A percentile compares a stretch with the other conserved stretches of the same genome.
These are phyloP conservation scores for Epizoanthus stellaris DNA, from an alignment of 92 coral and sea anemone species.

Conservation along the genomic window DNA sequence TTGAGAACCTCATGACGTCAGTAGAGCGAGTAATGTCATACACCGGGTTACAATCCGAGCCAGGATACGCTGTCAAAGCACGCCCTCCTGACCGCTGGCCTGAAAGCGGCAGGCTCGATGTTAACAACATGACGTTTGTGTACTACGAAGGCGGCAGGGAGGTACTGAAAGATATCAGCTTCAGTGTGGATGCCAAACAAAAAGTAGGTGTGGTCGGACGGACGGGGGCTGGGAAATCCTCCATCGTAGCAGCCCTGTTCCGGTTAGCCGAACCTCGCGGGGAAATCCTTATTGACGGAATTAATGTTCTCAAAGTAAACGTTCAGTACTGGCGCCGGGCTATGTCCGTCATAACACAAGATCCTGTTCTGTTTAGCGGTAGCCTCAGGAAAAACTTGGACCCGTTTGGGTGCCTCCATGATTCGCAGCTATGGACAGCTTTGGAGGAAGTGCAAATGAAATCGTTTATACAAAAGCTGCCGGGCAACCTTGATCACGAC, in stretches of 20 bases:
- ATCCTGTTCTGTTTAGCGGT: conserved; percentile 20
- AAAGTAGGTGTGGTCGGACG: conserved; percentile 16
- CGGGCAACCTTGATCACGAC: neutral
- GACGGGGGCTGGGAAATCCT: conserved; percentile 14
- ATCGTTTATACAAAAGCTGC: neutral
- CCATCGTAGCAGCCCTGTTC: neutral
- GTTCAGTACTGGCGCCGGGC: neutral
- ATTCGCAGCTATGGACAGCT: neutral
- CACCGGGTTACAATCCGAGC: neutral
- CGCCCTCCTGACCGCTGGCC: conserved; percentile 6
- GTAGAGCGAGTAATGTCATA: conserved; percentile 1
- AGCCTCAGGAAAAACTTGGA: conserved; percentile 2
- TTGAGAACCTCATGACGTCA: conserved; percentile 14
- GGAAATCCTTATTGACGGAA: conserved; percentile 7
- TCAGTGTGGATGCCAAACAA: neutral
- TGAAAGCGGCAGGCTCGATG: neutral
- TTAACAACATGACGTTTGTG: conserved; percentile 2
- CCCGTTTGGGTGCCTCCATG: neutral
- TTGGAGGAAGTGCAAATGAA: neutral
- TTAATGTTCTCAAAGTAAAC: neutral
- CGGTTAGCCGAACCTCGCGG: conserved; percentile 12
- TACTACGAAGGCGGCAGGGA: conserved; percentile 8
- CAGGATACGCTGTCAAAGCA: neutral
- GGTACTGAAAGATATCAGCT: conserved; percentile 4
- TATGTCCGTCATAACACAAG: conserved; percentile 2